Evolutionary conservation across 2,113 vertebrate genomes (phyloP), one percentile per base, ranked within the genome.

Genomic region (Rhynchopsitta pachyrhyncha): DNA sequence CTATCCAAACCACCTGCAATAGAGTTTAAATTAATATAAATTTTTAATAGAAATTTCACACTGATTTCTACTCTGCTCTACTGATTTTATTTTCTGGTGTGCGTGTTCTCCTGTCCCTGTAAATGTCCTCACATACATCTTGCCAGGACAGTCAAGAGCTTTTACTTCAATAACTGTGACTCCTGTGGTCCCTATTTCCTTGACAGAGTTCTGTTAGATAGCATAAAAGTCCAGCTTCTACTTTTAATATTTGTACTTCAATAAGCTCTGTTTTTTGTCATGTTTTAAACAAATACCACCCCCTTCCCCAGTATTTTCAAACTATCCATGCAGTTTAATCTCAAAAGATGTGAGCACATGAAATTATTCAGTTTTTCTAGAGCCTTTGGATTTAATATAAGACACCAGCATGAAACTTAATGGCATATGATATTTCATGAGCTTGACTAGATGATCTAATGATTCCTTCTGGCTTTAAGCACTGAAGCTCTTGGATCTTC

Each of bases 351-450:
- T 0, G 2, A 95, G 69, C 0, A 0, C 10, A 68, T 81, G 49
- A 92, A 94, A 88, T 88, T 77, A 86, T 75, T 79, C 18, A n/a
- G 80, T 76, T 92, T 93, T 84, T 66, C 83, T 89, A 69, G 86
- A 91, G 73, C 52, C 69, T 93, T 82, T 93, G 74, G 62, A 73
- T 94, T 85, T 85, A 85, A 73, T 85, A 22, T 69, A 85, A 92
- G 86, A 91, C 42, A 91, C 46, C 6, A 10, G 64, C 80, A 82
- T 69, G 84, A 93, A 96, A 87, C 62, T 75, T 91, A 87, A 95
- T 84, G 52, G 69, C 27, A 67, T 84, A 8, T 79, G 73, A 63
- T 90, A 57, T 86, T 88, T 94, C 69, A 69, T 88, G 84, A 91
- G 57, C 55, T 77, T 73, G 86, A 66, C 77, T 82, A 69, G 86